Evolutionary conservation across 1,140 invertebrate genomes (phyloP), one percentile per base, ranked within the genome.

Genomic region (Saccostrea glomerata): DNA sequence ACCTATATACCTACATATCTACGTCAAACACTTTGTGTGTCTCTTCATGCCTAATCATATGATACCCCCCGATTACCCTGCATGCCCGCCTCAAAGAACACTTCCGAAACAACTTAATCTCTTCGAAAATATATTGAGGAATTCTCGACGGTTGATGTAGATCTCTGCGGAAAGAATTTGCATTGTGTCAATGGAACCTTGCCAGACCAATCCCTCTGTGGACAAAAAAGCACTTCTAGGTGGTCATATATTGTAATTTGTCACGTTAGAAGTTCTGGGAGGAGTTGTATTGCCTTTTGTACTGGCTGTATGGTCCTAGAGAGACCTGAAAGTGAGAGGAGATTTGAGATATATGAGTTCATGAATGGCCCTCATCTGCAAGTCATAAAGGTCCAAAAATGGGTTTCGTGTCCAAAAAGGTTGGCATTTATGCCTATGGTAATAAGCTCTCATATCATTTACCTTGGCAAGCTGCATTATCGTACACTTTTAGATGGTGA

Each of bases 401-500:
- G 70, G 70, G 9, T 25, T 25, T 73, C 7, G 12, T 20, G 20
- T 23, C 25, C 66, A 73, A 30, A 60, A 30, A 73, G 66, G 23
- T 73, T 73, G 66, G 23, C 13, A 15, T 30, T 11, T 36, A 77
- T 6, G 47, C 47, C 47, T 1, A 47, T 77, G 70, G 23, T 30
- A 77, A 77, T 77, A 77, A 77, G 70, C 70, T 30, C 70, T 30
- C 70, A 77, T 30, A 77, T 77, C 15, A 77, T 77, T 36, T 77
- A 30, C 70, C 15, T 77, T 30, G 30, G 25, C 23, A 4, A 77
- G 70, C 2, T 36, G 58, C n/a, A 77, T 77, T 36, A 77, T 77
- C 25, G 25, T 17, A 25, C 11, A 77, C 12, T 36, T 36, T 36
- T 13, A 25, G 30, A 13, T 63, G n/a, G 9, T 30, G 70, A 25